Evolutionary conservation across 2,113 vertebrate species (phyloP), one percentile per base, ranked within the genome.

Genomic region (Lanius collurio): DNA sequence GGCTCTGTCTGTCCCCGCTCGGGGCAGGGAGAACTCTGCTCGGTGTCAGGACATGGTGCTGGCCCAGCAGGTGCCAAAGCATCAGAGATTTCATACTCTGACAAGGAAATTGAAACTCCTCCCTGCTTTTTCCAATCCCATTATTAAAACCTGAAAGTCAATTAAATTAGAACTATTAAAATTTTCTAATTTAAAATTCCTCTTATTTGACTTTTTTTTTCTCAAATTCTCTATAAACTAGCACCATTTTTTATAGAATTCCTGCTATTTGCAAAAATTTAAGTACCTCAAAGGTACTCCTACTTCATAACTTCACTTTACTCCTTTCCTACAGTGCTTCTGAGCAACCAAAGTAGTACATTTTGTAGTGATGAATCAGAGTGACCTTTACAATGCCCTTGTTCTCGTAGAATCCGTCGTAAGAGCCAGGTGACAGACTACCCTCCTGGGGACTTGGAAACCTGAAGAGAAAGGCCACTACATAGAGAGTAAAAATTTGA

Each of bases 321-420:
- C 2, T 23, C 6, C 27, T 42, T 83, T 94, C 14, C 37, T 69
- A 9, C 41, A 27, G 18, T 28, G 2, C 4, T 69, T 60, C 27
- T 77, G 68, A 87, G 62, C 16, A 47, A 37, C 3, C 3, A 11
- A 69, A 60, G 7, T 26, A 65, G 11, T 10, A 57, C 23, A 27
- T 47, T 84, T 60, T 69, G 30, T 39, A 60, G 19, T 26, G 75
- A 47, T 3, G 28, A 10, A 37, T 73, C 44, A 77, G 55, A 37
- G 10, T 6, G 4, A 63, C 28, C 16, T 80, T 77, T 60, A 73
- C 9, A 62, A 33, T 31, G 4, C 7, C 27, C 15, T 74, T 10
- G 2, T 70, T 60, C 46, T 62, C 39, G 18, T 0, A 64, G 46
- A 77, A 44, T 7, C 6, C 0, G 0, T 53, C 24, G 47, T 90